Evolutionary conservation across 2,888 invertebrate species (phyloP).

Genomic region (Tipula lateralis): DNA sequence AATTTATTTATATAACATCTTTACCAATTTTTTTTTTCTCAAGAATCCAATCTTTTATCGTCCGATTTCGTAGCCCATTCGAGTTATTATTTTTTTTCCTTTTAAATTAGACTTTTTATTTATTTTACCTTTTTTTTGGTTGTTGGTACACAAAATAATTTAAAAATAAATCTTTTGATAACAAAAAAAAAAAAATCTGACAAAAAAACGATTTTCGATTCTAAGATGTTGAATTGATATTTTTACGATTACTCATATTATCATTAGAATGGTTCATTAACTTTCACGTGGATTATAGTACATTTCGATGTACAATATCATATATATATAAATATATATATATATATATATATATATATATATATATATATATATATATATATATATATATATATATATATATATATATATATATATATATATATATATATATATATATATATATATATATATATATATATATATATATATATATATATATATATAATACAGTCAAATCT

Average conservation of each 20-base stretch:
- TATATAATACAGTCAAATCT: too few relatives aligned
- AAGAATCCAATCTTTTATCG: not conserved
- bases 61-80: not conserved
- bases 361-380: too few relatives aligned
- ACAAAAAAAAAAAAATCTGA: not conserved
- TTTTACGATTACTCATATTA: not conserved
- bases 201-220: not conserved
- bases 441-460: too few relatives aligned
- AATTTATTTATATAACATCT: not conserved
- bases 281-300: not conserved
- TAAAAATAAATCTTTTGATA: conserved; percentile 7
- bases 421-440: not conserved
- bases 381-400: not conserved
- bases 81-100: not conserved
- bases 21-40: not conserved
- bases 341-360: too few relatives aligned
- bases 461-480: too few relatives aligned
- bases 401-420: not conserved
- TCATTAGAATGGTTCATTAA: conserved; percentile 1
- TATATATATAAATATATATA: not conserved
- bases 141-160: not conserved
- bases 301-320: not conserved
- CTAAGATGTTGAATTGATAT: not conserved
- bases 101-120: not conserved
- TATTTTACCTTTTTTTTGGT: not conserved